Evolutionary conservation across 2,888 invertebrate genomes (phyloP).

Genomic region (Pedicia rivosa): DNA sequence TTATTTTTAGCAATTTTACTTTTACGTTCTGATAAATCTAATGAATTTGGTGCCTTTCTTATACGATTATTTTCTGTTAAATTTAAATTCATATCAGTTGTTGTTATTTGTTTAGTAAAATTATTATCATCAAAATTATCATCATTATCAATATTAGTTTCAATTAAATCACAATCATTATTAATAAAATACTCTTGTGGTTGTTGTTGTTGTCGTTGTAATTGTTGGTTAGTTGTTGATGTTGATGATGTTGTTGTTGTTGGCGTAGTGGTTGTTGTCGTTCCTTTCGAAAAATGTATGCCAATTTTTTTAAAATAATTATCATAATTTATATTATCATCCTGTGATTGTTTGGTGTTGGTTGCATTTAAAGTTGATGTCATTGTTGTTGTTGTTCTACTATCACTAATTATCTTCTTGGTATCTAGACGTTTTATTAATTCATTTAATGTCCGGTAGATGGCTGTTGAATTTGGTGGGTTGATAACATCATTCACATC

Average conservation of each 20-base stretch:
- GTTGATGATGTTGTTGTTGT: no score
- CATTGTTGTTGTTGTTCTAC: conserved; percentile 11
- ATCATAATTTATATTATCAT: conserved; percentile 8
- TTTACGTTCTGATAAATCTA: conserved; percentile 8
- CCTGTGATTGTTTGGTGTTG: conserved; percentile 11
- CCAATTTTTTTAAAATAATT: conserved; percentile 8
- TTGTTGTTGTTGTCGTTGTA: no score
- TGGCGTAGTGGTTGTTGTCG: conserved; percentile 5
- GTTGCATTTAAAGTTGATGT: conserved; percentile 11
- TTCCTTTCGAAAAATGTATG: conserved; percentile 8
- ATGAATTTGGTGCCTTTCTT: conserved; percentile 8
- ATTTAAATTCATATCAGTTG: conserved; percentile 2
- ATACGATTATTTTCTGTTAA: conserved; percentile 1
- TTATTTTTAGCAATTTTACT: conserved; percentile 6
- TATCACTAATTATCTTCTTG: no score
- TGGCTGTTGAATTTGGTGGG: conserved; percentile 23
- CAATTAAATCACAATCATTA: conserved; percentile 23
- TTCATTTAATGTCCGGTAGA: conserved; percentile 26
- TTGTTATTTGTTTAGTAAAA: conserved; percentile 1
- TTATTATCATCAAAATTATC: conserved; percentile 3
- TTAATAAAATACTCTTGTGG: no score
- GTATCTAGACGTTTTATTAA: conserved; percentile 30
- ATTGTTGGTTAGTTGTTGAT: no score
- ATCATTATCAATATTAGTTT: conserved; percentile 6
- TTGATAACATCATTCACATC: conserved; percentile 22